phyloP scores from a whole-genome alignment of 2,113 vertebrate species.

The Cyprinodon tularosa region DNA sequence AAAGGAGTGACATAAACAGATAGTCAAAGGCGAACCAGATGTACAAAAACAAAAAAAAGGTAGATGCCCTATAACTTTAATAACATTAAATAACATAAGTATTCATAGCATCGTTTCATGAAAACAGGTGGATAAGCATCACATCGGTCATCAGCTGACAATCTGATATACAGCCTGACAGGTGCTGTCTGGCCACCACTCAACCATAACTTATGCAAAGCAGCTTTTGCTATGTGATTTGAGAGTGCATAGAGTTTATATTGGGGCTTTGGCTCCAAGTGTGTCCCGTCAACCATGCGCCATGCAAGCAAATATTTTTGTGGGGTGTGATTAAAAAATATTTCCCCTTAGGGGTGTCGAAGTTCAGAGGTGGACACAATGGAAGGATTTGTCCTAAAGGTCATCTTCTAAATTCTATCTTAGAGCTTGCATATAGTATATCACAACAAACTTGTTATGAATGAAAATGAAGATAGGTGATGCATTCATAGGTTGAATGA shows the following conservation, averaged over 20 bases:
- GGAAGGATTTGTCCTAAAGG: not conserved
- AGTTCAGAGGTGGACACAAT: not conserved
- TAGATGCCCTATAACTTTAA: not conserved
- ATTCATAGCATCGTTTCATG: slow-evolving; percentile 7
- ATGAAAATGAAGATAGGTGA: not conserved
- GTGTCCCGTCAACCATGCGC: slow-evolving; percentile 1
- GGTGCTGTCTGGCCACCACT: not conserved
- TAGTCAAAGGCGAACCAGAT: not conserved
- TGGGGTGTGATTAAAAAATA: not conserved
- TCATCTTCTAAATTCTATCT: not conserved
- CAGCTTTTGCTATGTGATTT: slow-evolving; percentile 2
- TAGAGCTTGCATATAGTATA: not conserved
- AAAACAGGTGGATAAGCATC: slow-evolving; percentile 6
- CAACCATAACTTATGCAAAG: slow-evolving; percentile 1
- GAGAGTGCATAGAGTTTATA: not conserved
- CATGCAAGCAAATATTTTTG: slow-evolving; percentile 1
- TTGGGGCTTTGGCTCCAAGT: slow-evolving; percentile 1
- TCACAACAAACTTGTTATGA: not conserved
- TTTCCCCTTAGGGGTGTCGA: not conserved
- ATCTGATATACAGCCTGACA: slow-evolving; percentile 1
- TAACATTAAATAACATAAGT: slow-evolving; percentile 3
- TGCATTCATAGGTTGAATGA: not conserved
- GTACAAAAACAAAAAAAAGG: not conserved
- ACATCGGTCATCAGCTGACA: slow-evolving; percentile 12
- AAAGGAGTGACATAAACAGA: not conserved